phyloP scores from a whole-genome alignment of 2,797 vertebrate species.

The Ibycter americanus region DNA sequence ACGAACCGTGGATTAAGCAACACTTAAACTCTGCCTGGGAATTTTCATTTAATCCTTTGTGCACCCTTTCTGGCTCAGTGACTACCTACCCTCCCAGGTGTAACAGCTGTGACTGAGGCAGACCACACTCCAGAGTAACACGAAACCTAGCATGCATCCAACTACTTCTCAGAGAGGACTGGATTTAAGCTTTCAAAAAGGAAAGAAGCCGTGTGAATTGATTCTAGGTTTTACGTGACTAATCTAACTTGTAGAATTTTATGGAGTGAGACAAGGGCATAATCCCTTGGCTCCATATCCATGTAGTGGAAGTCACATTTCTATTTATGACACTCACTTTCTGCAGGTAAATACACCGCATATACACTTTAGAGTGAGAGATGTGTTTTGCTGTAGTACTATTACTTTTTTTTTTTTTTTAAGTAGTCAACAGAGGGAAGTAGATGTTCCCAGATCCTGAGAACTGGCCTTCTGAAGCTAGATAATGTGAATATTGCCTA shows the following conservation, averaged over 20 bases:
- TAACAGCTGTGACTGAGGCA: neutral
- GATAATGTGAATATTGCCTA: neutral
- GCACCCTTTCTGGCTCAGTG: neutral
- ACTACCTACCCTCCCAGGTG: neutral
- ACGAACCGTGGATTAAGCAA: neutral
- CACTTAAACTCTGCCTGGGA: neutral
- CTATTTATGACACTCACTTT: neutral
- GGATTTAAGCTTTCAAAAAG: neutral
- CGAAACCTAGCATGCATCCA: neutral
- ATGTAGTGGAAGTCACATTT: neutral
- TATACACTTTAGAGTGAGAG: neutral
- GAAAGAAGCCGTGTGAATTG: neutral
- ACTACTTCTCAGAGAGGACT: neutral
- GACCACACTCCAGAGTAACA: neutral
- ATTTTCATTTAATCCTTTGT: neutral
- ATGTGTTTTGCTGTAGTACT: neutral
- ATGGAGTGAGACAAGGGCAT: neutral
- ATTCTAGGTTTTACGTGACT: neutral
- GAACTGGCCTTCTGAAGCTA: neutral
- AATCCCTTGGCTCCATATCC: neutral
- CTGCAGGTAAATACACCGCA: neutral
- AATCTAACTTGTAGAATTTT: neutral
- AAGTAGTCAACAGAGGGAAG: neutral
- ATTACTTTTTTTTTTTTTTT: neutral
- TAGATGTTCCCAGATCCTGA: neutral